These are phyloP conservation scores for Pao palembangensis DNA, from an alignment of 2,113 vertebrate genomes.

Conservation along the genomic window DNA sequence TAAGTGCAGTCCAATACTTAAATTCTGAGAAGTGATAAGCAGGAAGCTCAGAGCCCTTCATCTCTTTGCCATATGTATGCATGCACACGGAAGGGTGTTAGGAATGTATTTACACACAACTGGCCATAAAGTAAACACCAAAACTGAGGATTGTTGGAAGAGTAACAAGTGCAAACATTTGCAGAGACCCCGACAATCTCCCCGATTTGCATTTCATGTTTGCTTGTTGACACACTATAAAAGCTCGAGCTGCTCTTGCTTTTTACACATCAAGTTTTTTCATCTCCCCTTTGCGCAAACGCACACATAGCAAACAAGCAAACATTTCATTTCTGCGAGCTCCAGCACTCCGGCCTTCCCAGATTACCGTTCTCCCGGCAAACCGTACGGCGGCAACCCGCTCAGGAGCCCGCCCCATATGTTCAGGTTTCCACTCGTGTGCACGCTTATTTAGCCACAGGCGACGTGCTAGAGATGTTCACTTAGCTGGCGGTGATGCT, in stretches of 20 bases:
- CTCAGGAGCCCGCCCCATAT: slow-evolving; percentile 53
- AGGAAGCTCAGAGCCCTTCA: neutral
- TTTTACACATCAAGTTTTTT: slow-evolving; percentile 27
- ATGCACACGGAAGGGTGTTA: neutral
- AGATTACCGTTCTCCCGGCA: slow-evolving; percentile 47
- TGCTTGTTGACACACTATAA: slow-evolving; percentile 53
- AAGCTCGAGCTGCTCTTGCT: slow-evolving; percentile 31
- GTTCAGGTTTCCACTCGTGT: slow-evolving; percentile 41
- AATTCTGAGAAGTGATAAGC: slow-evolving; percentile 10
- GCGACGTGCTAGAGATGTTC: slow-evolving; percentile 62
- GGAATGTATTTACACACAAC: slow-evolving; percentile 7
- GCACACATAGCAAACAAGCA: slow-evolving; percentile 44
- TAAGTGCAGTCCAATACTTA: slow-evolving; percentile 3
- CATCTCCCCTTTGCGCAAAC: slow-evolving; percentile 30
- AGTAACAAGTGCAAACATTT: slow-evolving; percentile 51
- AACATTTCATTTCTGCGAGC: slow-evolving; percentile 33
- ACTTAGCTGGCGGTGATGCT: slow-evolving; percentile 67
- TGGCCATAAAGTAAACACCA: neutral
- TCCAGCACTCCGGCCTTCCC: slow-evolving; percentile 27
- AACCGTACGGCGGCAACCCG: slow-evolving; percentile 38
- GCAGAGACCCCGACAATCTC: slow-evolving; percentile 25
- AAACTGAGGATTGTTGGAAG: slow-evolving; percentile 2
- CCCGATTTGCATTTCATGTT: slow-evolving; percentile 43
- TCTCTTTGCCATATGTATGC: neutral
- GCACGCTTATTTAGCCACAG: slow-evolving; percentile 46